These are phyloP conservation scores for Aleiodes sp. DNA, from an alignment of 1,140 invertebrate genomes.

Conservation along the genomic window DNA sequence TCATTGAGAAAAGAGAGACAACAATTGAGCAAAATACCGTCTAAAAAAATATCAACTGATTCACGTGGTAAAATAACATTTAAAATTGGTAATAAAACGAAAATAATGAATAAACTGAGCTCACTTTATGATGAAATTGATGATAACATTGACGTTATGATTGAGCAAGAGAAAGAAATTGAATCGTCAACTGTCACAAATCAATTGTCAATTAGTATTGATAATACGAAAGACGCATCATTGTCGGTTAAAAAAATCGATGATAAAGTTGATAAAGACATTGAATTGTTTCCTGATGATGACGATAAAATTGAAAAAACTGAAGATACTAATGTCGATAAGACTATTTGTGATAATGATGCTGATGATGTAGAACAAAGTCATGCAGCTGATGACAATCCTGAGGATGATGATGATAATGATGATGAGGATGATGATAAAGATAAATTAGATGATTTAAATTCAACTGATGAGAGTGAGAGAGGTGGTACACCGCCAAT, in stretches of 20 bases:
- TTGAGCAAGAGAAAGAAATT: slow-evolving; percentile 31
- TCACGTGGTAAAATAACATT: slow-evolving; percentile 62
- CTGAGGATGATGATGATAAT: slow-evolving; percentile 22
- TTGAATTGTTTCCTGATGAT: slow-evolving; percentile 12
- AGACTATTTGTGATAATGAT: slow-evolving; percentile 23
- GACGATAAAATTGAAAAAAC: not conserved
- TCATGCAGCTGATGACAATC: not conserved
- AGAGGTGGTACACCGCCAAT: not conserved
- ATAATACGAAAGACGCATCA: not conserved
- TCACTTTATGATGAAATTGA: slow-evolving; percentile 56
- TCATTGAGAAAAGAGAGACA: slow-evolving; percentile 60
- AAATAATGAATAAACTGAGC: slow-evolving; percentile 57
- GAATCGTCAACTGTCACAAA: not conserved
- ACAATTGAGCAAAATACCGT: slow-evolving; percentile 56
- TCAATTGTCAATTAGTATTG: not conserved
- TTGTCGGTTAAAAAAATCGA: not conserved
- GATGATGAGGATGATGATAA: slow-evolving; percentile 22
- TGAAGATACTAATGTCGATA: slow-evolving; percentile 1
- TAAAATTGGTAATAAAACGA: slow-evolving; percentile 59
- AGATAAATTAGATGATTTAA: not conserved
- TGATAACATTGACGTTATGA: slow-evolving; percentile 45
- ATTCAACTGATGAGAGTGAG: not conserved
- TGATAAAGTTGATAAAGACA: slow-evolving; percentile 26
- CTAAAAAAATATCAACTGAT: slow-evolving; percentile 60
- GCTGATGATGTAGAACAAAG: not conserved